phyloP scores from a whole-genome alignment of 1,140 invertebrate genomes.

The Bombus superbus region DNA sequence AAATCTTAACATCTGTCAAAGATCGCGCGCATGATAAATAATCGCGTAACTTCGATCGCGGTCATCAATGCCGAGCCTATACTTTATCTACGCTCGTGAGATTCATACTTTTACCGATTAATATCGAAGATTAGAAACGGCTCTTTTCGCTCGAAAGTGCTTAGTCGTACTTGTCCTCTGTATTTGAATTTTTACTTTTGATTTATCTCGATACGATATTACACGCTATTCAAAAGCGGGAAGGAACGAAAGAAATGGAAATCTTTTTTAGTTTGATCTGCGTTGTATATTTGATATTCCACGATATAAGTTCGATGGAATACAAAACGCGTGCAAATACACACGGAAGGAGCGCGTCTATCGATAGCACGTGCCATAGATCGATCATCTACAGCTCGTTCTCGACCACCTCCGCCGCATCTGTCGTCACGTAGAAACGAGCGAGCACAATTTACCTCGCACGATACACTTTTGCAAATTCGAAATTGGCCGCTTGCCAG shows the following conservation, averaged over 20 bases:
- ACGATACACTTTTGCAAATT: slow-evolving; percentile 51
- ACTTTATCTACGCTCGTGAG: slow-evolving; percentile 2
- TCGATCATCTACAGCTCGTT: slow-evolving; percentile 48
- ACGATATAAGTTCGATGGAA: background rate
- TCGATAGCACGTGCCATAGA: slow-evolving; percentile 77
- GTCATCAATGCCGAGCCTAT: slow-evolving; percentile 54
- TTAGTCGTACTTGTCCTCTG: no score
- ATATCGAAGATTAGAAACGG: slow-evolving; percentile 2
- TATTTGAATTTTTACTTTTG: background rate
- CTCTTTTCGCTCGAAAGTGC: background rate
- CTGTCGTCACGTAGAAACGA: slow-evolving; percentile 50
- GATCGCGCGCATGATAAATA: slow-evolving; percentile 56
- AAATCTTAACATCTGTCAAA: slow-evolving; percentile 59
- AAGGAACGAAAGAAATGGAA: background rate
- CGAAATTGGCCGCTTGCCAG: slow-evolving; percentile 22
- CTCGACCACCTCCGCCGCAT: background rate
- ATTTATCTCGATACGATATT: background rate
- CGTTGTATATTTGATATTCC: background rate
- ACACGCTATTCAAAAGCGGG: background rate
- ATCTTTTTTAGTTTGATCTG: no score
- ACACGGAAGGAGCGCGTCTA: slow-evolving; percentile 23
- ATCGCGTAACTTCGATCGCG: slow-evolving; percentile 40
- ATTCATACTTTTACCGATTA: slow-evolving; percentile 13
- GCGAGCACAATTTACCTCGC: slow-evolving; percentile 37
- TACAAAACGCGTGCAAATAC: slow-evolving; percentile 24